phyloP scores from a whole-genome alignment of 2,113 vertebrate species.

The Bufo bufo region DNA sequence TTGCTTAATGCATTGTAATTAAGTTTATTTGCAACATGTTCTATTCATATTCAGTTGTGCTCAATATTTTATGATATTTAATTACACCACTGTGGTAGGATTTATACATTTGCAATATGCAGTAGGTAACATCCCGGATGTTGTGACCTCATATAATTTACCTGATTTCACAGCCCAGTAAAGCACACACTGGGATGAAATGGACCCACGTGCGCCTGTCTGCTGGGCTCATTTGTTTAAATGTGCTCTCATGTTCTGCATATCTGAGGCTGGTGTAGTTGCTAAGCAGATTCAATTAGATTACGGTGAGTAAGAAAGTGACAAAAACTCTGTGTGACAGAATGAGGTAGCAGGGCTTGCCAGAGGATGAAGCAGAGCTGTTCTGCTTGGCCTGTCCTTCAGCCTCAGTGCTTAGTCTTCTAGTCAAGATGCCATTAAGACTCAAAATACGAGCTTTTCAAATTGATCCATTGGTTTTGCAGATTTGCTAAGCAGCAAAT shows the following conservation, averaged over 20 bases:
- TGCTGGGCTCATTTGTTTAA: conserved; percentile 12
- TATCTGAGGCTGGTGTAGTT: conserved; percentile 11
- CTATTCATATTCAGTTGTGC: neutral
- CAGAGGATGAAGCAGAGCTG: conserved; percentile 10
- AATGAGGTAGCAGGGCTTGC: conserved; percentile 41
- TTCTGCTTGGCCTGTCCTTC: neutral
- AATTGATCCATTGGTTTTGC: neutral
- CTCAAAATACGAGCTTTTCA: neutral
- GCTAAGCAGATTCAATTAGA: conserved; percentile 39
- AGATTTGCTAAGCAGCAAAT: neutral
- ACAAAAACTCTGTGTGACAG: conserved; percentile 47
- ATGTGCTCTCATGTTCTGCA: conserved; percentile 16
- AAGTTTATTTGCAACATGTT: neutral
- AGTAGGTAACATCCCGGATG: neutral
- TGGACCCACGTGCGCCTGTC: neutral
- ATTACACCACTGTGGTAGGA: neutral
- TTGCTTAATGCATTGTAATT: neutral
- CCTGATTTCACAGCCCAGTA: neutral
- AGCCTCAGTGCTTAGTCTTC: neutral
- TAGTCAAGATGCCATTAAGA: neutral
- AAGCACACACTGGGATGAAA: neutral
- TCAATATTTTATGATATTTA: neutral
- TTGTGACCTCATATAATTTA: neutral
- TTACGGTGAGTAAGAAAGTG: conserved; percentile 45
- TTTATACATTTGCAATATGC: neutral